phyloP scores from a whole-genome alignment of 2,113 vertebrate genomes.

The Vulpes vulpes region DNA sequence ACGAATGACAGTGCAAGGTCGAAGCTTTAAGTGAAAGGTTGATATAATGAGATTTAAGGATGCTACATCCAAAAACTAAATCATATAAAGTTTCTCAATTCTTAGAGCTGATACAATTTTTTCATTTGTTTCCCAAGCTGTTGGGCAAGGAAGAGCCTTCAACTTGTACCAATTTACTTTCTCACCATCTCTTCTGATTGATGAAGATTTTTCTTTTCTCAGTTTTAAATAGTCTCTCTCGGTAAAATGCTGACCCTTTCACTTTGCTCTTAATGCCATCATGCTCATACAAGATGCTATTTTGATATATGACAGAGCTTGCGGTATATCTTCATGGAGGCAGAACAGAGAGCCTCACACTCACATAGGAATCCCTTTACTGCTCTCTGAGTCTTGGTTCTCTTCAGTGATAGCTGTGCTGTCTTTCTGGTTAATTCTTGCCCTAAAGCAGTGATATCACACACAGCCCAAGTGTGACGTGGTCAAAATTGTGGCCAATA shows the following conservation, averaged over 20 bases:
- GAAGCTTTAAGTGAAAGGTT: neutral
- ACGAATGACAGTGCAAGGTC: neutral
- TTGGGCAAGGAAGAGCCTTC: neutral
- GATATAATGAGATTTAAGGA: neutral
- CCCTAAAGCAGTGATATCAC: neutral
- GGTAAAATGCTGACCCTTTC: neutral
- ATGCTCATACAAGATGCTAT: neutral
- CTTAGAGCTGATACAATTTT: neutral
- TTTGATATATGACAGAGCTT: neutral
- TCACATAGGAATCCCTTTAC: neutral
- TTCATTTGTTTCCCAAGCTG: neutral
- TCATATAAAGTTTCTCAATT: constrained; percentile 12
- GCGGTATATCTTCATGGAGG: neutral
- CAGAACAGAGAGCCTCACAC: neutral
- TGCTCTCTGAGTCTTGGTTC: neutral
- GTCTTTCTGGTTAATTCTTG: neutral
- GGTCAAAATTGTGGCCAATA: neutral
- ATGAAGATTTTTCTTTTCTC: neutral
- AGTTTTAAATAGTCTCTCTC: neutral
- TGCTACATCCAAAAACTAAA: neutral
- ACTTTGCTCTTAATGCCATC: neutral
- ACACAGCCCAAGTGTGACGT: neutral
- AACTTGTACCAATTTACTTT: neutral
- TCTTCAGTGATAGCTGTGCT: neutral
- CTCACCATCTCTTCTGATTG: neutral